Evolutionary conservation across 2,888 invertebrate genomes (phyloP), one percentile per base, ranked within the genome.

Genomic region (Hartigia nigra): DNA sequence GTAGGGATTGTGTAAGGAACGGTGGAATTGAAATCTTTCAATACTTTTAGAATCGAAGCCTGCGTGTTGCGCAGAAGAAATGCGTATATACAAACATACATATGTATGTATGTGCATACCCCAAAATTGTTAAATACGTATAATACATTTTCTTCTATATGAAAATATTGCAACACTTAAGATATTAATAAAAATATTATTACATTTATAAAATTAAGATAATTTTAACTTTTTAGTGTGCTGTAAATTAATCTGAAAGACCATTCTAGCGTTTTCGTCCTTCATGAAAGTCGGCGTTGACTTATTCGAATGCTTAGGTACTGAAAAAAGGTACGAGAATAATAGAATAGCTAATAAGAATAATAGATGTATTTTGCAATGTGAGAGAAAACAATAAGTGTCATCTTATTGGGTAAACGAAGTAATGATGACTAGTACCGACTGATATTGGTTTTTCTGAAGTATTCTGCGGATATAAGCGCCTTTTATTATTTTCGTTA

Each of bases 1-100:
- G 9, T 23, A 72, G 31, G 39, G 31, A 23, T 35, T 72, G 69
- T 12, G 69, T 69, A 74, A 32, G 79, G 74, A 79, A 79, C 79
- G 79, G 12, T 35, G 76, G 79, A 76, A 76, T 36, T 69, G 72
- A 23, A 31, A 34, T 72, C 9, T 55, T 55, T 55, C 39, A 23
- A 23, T 39, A 23, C 39, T 23, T 39, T 39, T 39, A 39, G 23
- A 39, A 23, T 23, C 23, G 23, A 55, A 23, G 14, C 23, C 23
- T 55, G 9, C 23, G 9, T 55, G 9, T 55, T 55, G 5, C 23
- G 9, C 9, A 23, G 0, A 55, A 55, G 14, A 55, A 55, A 55
- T 55, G 23, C 55, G 23, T 39, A 39, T 14, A 23, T 39, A 37
- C 1, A n/a, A n/a, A n/a, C n/a, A n/a, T n/a, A n/a, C n/a, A n/a